Evolutionary conservation across 2,113 vertebrate genomes (phyloP).

Genomic region (Seriola dumerili): DNA sequence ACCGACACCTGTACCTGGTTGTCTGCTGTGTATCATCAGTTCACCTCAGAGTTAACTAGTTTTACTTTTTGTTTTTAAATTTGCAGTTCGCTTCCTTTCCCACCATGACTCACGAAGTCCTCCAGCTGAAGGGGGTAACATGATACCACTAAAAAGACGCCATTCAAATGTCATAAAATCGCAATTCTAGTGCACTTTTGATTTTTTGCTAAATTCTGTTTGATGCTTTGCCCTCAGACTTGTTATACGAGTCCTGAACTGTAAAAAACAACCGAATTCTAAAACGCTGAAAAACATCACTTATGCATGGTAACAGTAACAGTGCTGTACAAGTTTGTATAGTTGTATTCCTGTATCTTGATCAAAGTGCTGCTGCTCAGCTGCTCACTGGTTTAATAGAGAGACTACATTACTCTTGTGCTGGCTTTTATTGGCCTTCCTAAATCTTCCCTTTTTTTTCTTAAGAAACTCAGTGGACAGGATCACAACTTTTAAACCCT

Average conservation of each 20-base stretch:
- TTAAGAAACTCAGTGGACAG: neutral
- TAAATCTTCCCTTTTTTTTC: neutral
- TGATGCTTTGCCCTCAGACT: neutral
- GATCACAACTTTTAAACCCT: neutral
- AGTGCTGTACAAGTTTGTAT: neutral
- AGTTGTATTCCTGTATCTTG: neutral
- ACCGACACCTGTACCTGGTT: neutral
- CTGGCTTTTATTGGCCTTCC: neutral
- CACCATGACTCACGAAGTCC: neutral
- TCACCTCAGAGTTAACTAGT: neutral
- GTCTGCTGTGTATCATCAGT: neutral
- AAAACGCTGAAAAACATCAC: too few relatives aligned
- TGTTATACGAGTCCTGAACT: neutral
- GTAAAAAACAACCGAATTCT: neutral
- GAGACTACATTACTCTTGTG: neutral
- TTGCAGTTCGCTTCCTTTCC: neutral
- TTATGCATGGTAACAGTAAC: neutral
- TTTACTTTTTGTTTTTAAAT: neutral
- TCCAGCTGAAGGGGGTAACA: neutral
- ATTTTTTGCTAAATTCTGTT: neutral
- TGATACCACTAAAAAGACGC: too few relatives aligned
- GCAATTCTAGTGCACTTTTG: too few relatives aligned
- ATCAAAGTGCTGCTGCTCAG: neutral
- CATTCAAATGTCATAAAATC: too few relatives aligned
- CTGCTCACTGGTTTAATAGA: neutral